phyloP scores from a whole-genome alignment of 2,113 vertebrate species.

The Chlorocebus sabaeus region DNA sequence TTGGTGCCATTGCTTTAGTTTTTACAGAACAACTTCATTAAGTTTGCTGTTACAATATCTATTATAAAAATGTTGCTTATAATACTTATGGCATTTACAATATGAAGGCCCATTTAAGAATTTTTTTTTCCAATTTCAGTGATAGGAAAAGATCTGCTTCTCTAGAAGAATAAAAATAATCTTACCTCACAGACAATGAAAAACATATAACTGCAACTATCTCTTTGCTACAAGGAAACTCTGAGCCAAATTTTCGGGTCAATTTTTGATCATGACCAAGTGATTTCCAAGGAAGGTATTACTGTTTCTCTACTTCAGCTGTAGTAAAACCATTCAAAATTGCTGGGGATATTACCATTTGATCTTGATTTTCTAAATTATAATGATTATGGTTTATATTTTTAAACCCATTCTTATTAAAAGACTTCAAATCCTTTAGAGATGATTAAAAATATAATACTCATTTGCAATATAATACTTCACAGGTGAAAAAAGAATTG shows the following conservation, averaged over 20 bases:
- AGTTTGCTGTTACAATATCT: neutral
- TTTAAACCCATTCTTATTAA: neutral
- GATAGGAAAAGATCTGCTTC: slow-evolving; percentile 29
- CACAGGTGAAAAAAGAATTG: neutral
- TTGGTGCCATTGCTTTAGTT: neutral
- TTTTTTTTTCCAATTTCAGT: neutral
- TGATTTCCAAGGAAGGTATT: neutral
- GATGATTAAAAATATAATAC: neutral
- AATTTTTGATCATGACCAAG: neutral
- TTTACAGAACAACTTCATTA: neutral
- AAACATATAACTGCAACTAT: neutral
- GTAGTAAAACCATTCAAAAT: slow-evolving; percentile 15
- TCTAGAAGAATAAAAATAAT: neutral
- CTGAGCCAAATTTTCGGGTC: neutral
- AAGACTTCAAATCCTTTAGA: slow-evolving; percentile 34
- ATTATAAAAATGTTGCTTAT: neutral
- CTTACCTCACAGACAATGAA: neutral
- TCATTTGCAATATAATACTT: neutral
- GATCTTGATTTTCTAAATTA: neutral
- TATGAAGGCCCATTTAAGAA: slow-evolving; percentile 6
- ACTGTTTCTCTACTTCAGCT: neutral
- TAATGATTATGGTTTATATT: neutral
- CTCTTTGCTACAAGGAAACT: neutral
- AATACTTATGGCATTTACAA: neutral
- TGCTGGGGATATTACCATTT: neutral